Percentiles rank a stretch among this genome's conserved stretches.
Evolutionary conservation across 2,113 vertebrate species (phyloP).

Genomic region (Bothrops jararaca): DNA sequence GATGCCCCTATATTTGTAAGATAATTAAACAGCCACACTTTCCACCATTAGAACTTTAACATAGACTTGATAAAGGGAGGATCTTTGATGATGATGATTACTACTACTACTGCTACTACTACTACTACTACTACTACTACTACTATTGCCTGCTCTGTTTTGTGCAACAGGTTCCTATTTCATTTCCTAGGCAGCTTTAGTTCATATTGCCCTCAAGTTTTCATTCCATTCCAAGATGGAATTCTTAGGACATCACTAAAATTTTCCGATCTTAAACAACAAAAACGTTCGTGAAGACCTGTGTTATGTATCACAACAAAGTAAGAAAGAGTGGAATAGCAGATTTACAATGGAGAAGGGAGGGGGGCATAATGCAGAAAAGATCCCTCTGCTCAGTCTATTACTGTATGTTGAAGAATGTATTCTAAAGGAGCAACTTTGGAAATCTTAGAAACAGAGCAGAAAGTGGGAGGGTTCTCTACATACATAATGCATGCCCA

Average conservation of each 20-base stretch:
- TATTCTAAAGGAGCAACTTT: neutral
- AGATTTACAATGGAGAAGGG: neutral
- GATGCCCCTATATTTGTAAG: neutral
- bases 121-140: too few species aligned
- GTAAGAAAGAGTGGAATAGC: neutral
- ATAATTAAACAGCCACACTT: neutral
- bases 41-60: neutral
- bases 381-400: neutral
- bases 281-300: neutral
- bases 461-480: neutral
- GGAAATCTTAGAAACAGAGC: neutral
- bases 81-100: neutral
- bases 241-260: neutral
- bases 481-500: neutral
- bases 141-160: neutral
- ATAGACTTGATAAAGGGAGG: neutral
- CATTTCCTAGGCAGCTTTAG: neutral
- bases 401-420: neutral
- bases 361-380: too few species aligned
- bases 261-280: neutral
- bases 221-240: neutral
- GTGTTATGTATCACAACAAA: neutral
- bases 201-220: neutral
- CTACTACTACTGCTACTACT: too few species aligned
- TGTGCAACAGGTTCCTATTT: neutral